These are phyloP conservation scores for Crossocerus cetratus DNA, from an alignment of 2,888 invertebrate species.

Conservation along the genomic window DNA sequence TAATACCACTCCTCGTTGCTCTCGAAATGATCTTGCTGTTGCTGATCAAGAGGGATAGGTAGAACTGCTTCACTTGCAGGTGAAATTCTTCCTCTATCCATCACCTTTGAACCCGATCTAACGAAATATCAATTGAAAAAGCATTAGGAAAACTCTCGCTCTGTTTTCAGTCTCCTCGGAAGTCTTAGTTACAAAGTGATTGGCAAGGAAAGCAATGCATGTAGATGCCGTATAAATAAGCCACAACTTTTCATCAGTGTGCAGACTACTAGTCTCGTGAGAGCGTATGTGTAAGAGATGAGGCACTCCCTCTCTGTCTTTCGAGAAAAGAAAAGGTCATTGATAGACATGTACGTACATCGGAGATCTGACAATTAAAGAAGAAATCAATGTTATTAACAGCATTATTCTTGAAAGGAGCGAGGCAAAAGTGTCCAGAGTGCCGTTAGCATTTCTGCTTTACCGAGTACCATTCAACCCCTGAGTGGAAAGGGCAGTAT, in stretches of 20 bases:
- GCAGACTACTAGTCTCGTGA: slow-evolving; percentile 17
- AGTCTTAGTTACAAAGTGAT: slow-evolving; percentile 17
- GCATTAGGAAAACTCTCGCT: neutral
- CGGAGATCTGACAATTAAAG: neutral
- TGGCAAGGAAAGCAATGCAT: slow-evolving; percentile 36
- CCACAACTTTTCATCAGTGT: slow-evolving; percentile 29
- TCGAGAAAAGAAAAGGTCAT: slow-evolving; percentile 4
- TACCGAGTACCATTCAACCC: neutral
- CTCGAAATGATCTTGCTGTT: slow-evolving; percentile 72
- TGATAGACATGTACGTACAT: slow-evolving; percentile 35
- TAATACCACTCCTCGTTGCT: slow-evolving; percentile 72
- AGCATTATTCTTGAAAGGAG: neutral
- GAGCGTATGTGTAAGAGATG: slow-evolving; percentile 2
- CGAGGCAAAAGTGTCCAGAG: neutral
- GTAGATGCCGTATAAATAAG: slow-evolving; percentile 42
- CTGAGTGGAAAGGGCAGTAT: neutral
- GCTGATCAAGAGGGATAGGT: slow-evolving; percentile 70
- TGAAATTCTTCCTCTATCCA: slow-evolving; percentile 81
- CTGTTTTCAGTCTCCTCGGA: too few relatives aligned
- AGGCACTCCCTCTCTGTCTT: too few relatives aligned
- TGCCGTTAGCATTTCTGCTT: neutral
- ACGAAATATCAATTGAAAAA: slow-evolving; percentile 23
- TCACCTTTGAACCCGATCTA: slow-evolving; percentile 84
- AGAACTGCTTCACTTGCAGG: slow-evolving; percentile 81
- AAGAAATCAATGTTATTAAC: slow-evolving; percentile 3